Evolutionary conservation across 2,113 vertebrate species (phyloP).

Genomic region (Piaya cayana): DNA sequence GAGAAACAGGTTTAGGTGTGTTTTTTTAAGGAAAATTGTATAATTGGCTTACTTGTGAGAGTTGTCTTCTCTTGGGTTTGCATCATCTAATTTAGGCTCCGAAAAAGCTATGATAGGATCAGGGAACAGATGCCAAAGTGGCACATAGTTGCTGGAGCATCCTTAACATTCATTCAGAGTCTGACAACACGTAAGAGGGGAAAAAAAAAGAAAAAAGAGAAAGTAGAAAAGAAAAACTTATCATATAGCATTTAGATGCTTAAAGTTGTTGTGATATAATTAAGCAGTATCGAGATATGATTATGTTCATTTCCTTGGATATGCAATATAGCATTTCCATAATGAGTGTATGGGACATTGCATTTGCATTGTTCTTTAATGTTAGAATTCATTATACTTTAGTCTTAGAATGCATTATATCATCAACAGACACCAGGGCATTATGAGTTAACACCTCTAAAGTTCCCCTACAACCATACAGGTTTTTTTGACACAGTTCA

Average conservation of each 20-base stretch:
- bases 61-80: neutral
- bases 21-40: neutral
- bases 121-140: neutral
- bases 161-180: neutral
- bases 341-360: neutral
- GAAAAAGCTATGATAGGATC: neutral
- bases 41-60: neutral
- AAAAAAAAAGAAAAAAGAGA: neutral
- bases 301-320: neutral
- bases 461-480: neutral
- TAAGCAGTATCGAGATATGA: neutral
- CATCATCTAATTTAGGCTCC: neutral
- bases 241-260: neutral
- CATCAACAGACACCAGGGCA: neutral
- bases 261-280: neutral
- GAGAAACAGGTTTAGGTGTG: fast-evolving
- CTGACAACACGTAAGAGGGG: neutral
- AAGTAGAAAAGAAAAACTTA: neutral
- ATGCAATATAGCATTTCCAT: neutral
- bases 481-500: neutral
- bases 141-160: neutral
- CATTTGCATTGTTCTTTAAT: neutral
- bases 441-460: neutral
- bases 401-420: neutral
- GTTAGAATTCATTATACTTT: neutral